These are phyloP conservation scores for Hetaerina titia DNA, from an alignment of 2,888 invertebrate species.

Conservation along the genomic window DNA sequence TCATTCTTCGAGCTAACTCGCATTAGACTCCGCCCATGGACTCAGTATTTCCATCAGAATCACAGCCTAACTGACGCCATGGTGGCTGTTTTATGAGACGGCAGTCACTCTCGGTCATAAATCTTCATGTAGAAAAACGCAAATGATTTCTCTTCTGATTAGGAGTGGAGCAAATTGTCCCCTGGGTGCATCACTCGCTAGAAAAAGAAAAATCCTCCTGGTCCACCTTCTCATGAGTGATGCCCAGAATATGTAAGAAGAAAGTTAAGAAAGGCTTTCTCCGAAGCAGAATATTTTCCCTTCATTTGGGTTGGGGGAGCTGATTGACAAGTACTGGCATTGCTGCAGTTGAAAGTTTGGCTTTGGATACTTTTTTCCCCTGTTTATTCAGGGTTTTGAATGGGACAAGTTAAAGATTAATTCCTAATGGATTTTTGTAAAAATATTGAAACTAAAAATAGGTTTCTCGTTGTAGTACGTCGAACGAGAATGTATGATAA, in stretches of 20 bases:
- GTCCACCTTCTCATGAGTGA: not conserved
- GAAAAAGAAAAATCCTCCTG: not conserved
- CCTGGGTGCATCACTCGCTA: not conserved
- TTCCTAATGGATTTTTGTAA: not conserved
- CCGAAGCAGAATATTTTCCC: not conserved
- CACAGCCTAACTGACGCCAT: no score
- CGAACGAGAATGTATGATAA: no score
- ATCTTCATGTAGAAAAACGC: not conserved
- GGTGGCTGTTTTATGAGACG: no score
- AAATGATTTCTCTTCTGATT: not conserved
- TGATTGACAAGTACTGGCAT: not conserved
- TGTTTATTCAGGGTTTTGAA: not conserved
- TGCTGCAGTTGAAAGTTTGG: not conserved
- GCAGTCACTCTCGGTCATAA: no score
- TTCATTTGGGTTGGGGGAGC: not conserved
- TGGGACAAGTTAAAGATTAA: not conserved
- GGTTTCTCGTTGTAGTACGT: no score
- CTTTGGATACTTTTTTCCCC: not conserved
- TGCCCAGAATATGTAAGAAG: not conserved
- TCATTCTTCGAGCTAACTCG: no score
- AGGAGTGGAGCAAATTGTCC: not conserved
- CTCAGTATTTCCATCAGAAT: no score
- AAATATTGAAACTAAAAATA: not conserved
- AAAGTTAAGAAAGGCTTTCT: not conserved
- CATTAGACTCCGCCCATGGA: no score